Evolutionary conservation across 2,797 vertebrate genomes (phyloP), one percentile per base, ranked within the genome.

Genomic region (Sebastes paucispinis): DNA sequence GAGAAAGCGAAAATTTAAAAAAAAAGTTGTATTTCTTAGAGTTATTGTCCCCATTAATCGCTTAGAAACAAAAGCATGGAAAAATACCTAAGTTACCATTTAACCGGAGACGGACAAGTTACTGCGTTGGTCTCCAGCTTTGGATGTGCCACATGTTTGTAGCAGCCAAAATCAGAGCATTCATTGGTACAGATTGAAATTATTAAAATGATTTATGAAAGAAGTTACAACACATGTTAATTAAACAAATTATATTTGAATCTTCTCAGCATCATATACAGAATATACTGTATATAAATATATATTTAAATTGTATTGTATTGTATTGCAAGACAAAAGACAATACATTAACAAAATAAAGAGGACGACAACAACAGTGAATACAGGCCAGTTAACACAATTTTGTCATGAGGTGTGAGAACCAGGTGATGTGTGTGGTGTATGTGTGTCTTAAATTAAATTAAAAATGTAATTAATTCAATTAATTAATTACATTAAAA

Each of bases 61-160:
- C 14, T 43, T 43, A 14, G 39, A 43, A 43, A 43, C 39, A 43
- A 43, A 43, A 43, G 14, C 39, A 43, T 43, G 6, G 39, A 58
- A 58, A 14, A 55, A 59, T 16, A 58, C 25, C 14, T 14, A 58
- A 58, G 57, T 54, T 43, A 59, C 14, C 20, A n/a, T 58, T 62
- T 73, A 50, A 54, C 47, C 64, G 25, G n/a, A 55, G 50, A 70
- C 47, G 39, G 20, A 43, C 9, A 25, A n/a, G 60, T 71, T 50
- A 12, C 22, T 18, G 32, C 13, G 47, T 55, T 50, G n/a, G 9
- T 74, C 14, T 73, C 57, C 58, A 59, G 77, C 5, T 52, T 58
- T 70, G 52, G 39, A 32, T 67, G 5, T 16, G 20, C 18, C 31
- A 63, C 47, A 5, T 25, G 62, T 59, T 25, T 25, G 2, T 34